Base-by-base conservation (phyloP, 2,888 invertebrate species). In the Agonopterix heracliana region DNA sequence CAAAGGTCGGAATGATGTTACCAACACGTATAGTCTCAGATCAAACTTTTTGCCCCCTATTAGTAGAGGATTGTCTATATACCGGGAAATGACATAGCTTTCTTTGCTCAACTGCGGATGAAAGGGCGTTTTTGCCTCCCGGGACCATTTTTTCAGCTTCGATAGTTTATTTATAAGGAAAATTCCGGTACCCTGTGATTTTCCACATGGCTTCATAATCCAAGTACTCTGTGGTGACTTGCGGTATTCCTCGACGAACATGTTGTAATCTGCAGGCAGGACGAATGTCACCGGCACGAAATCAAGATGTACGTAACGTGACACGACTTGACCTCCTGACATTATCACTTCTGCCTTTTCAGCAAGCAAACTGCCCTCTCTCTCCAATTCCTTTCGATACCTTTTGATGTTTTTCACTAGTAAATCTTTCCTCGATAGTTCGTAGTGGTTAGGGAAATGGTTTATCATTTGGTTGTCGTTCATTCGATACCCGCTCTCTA, bases 31-130 rank as follows among this genome's bases (percentile, higher is more conserved):
- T 45, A 98, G 89, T 59, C 98, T 91, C 49, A 98, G 90, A 86
- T 98, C 98, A 78, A 98, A 98, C 83, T 98, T 98, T 85, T 98
- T 97, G 5, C 98, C 98, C 42, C 98, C 97, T 74, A 98, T 98
- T 63, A 98, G 86, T 46, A 98, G 85, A 9, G 98, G 98, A 89
- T 98, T 97, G 70, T 97, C 96, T 62, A 98, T 98, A 76, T 98
- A 98, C 86, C 95, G 94, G n/a, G 97, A 98, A 71, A 98, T 98
- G 45, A 98, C 98, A 80, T 98, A 98, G 58, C 95, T 95, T 80
- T 97, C 96, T 80, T 96, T 96, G 42, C 71, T 74, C 47, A 95
- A 89, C 70, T 95, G 94, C 5, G 95, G 95, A 78, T 95, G 95
- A 68, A 96, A 95, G 1, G 94, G 93, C 53, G 93, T 94, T 81